A percentile compares a stretch with the other conserved stretches of the same genome.
These are phyloP conservation scores for Leptopilina syphax DNA, from an alignment of 2,888 invertebrate genomes.

Conservation along the genomic window DNA sequence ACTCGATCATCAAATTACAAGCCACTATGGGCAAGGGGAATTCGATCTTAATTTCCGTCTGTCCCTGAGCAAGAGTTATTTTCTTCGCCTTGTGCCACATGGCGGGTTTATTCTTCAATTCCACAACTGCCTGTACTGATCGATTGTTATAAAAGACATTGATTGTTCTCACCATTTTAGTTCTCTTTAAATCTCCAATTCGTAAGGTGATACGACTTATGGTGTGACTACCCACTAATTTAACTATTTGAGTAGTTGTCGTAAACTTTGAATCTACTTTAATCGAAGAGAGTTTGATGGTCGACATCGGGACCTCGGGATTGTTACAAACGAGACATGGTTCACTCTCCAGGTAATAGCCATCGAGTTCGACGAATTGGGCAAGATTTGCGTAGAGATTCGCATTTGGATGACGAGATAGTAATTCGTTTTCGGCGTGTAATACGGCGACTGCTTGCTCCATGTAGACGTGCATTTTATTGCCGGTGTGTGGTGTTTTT, in stretches of 20 bases:
- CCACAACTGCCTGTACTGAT: constrained; percentile 97
- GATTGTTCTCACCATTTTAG: constrained; percentile 97
- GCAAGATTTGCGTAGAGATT: constrained; percentile 94
- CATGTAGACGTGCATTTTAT: constrained; percentile 86
- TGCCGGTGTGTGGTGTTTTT: constrained; percentile 85
- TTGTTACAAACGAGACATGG: constrained; percentile 99
- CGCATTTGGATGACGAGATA: constrained; percentile 95
- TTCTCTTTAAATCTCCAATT: constrained; percentile 96
- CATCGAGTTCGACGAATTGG: constrained; percentile 96
- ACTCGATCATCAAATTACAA: constrained; percentile 98
- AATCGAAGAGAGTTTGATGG: constrained; percentile 94
- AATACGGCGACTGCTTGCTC: constrained; percentile 92
- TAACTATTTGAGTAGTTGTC: constrained; percentile 98
- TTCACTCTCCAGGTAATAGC: constrained; percentile 97
- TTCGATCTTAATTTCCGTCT: constrained; percentile 97
- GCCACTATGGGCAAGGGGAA: constrained; percentile 98
- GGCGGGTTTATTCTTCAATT: constrained; percentile 96
- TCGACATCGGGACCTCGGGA: constrained; percentile 94
- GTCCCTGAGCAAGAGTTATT: constrained; percentile 92
- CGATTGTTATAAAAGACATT: constrained; percentile 98
- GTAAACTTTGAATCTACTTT: constrained; percentile 98
- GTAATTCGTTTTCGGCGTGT: constrained; percentile 91
- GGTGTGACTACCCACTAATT: constrained; percentile 95
- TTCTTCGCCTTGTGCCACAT: constrained; percentile 99
- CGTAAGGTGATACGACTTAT: constrained; percentile 95